Evolutionary conservation across 2,113 vertebrate species (phyloP), one percentile per base, ranked within the genome.

Genomic region (Synodontis membranacea): DNA sequence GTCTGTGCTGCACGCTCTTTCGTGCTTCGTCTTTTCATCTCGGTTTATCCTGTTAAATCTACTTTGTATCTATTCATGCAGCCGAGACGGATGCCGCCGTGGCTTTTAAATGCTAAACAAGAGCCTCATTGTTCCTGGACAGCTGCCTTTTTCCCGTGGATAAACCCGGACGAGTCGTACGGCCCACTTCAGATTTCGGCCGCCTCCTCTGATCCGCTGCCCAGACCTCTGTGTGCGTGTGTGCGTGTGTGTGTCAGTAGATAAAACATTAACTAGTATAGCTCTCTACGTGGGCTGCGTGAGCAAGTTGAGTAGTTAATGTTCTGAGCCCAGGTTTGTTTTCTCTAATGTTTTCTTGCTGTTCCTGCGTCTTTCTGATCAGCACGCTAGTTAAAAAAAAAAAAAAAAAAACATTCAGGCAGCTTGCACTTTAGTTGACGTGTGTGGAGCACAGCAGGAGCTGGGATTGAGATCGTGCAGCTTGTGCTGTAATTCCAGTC

Each of bases 51-150:
- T 42, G 68, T 79, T 60, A 87, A 87, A 85, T 72, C 74, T 31
- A 70, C 12, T 80, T 48, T 50, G 58, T 46, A 14, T 62, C 60
- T 56, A 80, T 80, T 87, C 75, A 84, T 79, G 54, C 83, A 52
- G 84, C 46, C 52, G 76, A 86, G 68, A 86, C 78, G 42, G 80
- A 78, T 31, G 39, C 75, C 80, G 84, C 79, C 46, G 83, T 84
- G 86, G 92, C 93, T 52, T 95, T 94, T 92, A 94, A 93, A 95
- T 93, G 93, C 92, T 92, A 93, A 94, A 93, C 93, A 94, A 93
- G 93, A 87, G 78, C 80, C 87, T 92, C 89, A 94, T 95, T 95
- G 92, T 94, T 92, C 89, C 89, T 93, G 90, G 91, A 91, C 94
- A 94, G 93, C 94, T 95, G 94, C 90, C 92, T 83, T 93, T 86